Evolutionary conservation across 2,888 invertebrate species (phyloP).

Genomic region (Eupeodes luniger): DNA sequence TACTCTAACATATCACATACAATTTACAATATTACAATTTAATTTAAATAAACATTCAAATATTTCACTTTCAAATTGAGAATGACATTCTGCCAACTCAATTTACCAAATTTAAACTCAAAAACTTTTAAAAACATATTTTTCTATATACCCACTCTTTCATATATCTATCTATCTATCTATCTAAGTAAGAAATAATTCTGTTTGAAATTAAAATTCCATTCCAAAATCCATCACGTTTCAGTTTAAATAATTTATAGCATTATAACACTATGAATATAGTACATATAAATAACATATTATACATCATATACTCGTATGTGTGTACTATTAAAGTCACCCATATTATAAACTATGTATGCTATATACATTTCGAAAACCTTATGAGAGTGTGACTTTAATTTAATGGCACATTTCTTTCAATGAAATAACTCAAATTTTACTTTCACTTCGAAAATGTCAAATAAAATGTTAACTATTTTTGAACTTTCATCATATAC

Average conservation of each 20-base stretch:
- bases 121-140: not conserved
- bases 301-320: too few species aligned
- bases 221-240: constrained; percentile 16
- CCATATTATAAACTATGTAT: constrained; percentile 18
- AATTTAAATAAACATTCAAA: not conserved
- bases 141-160: not conserved
- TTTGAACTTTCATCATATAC: constrained; percentile 11
- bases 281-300: too few species aligned
- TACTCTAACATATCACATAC: too few species aligned
- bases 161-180: not conserved
- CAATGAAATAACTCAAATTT: constrained; percentile 45
- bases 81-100: constrained; percentile 1
- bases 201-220: constrained; percentile 40
- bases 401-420: constrained; percentile 45
- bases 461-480: constrained; percentile 49
- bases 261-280: not conserved
- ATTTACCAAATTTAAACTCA: not conserved
- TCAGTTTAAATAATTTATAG: constrained; percentile 52
- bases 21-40: too few species aligned
- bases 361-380: not conserved
- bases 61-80: not conserved
- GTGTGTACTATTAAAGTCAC: not conserved
- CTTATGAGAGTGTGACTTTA: constrained; percentile 29
- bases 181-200: not conserved
- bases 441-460: constrained; percentile 62